phyloP scores from a whole-genome alignment of 2,113 vertebrate genomes.

The Cololabis saira region DNA sequence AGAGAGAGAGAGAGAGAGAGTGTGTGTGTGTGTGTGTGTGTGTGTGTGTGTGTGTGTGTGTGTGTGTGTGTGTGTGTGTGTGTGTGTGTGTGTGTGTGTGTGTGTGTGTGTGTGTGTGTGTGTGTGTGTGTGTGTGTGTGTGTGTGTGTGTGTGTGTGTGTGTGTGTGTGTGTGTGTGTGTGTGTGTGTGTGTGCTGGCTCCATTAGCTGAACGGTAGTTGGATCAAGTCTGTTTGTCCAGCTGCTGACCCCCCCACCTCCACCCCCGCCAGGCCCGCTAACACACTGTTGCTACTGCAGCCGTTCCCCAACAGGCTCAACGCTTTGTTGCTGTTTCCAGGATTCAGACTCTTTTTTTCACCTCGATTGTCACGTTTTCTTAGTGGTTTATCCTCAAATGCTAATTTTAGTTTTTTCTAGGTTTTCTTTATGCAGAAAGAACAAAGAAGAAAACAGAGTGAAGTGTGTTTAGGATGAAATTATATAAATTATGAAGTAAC shows the following conservation, averaged over 20 bases:
- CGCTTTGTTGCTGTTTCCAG: background rate
- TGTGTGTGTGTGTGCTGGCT: constrained; percentile 4
- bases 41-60: background rate
- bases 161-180: background rate
- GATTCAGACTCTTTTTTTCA: background rate
- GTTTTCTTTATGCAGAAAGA: no score
- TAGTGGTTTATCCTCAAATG: background rate
- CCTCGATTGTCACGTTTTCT: background rate
- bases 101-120: background rate
- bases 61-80: constrained; percentile 1
- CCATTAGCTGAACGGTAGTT: constrained; percentile 64
- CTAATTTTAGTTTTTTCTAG: background rate
- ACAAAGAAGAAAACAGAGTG: no score
- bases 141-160: background rate
- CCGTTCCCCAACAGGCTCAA: constrained; percentile 16
- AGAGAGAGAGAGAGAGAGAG: no score
- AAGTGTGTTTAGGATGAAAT: no score
- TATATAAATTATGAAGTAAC: no score
- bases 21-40: background rate
- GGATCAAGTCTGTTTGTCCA: constrained; percentile 70
- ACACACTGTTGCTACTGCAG: background rate
- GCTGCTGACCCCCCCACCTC: constrained; percentile 53
- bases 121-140: background rate
- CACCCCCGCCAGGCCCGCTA: constrained; percentile 12
- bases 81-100: background rate